Percentiles rank a stretch among this genome's conserved stretches.
Evolutionary conservation across 2,888 invertebrate genomes (phyloP).

Genomic region (Rhorus exstirpatorius): DNA sequence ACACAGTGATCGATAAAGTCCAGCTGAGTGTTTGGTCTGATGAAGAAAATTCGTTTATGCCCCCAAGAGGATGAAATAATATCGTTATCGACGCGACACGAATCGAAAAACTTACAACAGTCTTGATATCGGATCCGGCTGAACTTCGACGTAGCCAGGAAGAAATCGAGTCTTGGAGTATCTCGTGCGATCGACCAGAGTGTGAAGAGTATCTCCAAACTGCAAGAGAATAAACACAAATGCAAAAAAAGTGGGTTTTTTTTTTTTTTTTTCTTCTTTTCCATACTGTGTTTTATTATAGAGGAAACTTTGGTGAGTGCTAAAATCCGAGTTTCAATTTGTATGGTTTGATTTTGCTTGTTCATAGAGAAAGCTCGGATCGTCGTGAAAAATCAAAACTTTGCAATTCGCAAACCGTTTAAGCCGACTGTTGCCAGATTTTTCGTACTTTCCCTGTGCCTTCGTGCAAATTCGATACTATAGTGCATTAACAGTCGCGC

Average conservation of each 20-base stretch:
- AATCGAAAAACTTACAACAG: constrained; percentile 87
- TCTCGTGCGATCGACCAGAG: constrained; percentile 94
- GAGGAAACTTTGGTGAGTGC: not conserved
- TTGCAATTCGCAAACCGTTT: too few relatives aligned
- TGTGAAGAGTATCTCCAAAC: constrained; percentile 99
- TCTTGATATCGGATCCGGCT: constrained; percentile 87
- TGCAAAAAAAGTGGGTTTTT: constrained; percentile 28
- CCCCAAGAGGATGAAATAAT: not conserved
- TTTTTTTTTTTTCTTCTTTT: not conserved
- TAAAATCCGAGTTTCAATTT: constrained; percentile 6
- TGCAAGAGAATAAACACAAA: constrained; percentile 85
- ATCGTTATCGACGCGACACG: not conserved
- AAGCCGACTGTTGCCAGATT: too few relatives aligned
- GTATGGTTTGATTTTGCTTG: not conserved
- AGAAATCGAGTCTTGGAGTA: constrained; percentile 94
- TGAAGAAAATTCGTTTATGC: constrained; percentile 36
- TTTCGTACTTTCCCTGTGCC: too few relatives aligned
- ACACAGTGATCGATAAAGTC: constrained; percentile 98
- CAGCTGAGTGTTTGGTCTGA: constrained; percentile 91
- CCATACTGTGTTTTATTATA: too few relatives aligned
- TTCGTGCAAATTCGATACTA: too few relatives aligned
- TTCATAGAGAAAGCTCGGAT: too few relatives aligned
- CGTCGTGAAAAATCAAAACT: too few relatives aligned
- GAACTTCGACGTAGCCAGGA: constrained; percentile 86
- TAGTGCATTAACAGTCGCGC: too few relatives aligned